Base-by-base conservation (phyloP, 2,113 vertebrate genomes). In the Marmota flaviventris region DNA sequence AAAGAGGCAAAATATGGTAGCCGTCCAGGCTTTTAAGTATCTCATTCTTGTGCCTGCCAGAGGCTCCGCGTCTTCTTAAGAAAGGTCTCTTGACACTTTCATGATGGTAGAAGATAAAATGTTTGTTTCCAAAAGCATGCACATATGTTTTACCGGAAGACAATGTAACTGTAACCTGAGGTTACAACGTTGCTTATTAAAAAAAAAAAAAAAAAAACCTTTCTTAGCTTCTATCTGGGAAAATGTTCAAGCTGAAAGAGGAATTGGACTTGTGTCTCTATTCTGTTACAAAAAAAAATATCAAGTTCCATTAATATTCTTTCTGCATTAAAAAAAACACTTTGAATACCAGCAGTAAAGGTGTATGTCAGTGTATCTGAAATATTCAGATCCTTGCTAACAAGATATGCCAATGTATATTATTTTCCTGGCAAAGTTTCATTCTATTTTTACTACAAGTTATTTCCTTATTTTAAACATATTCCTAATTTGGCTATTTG, bases 131-230 rank as follows among this genome's bases (percentile, higher is more conserved):
- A 67, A 97, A 94, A 96, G 51, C 45, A 87, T 0, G 34, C 56
- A 85, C n/a, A 1, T 72, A 11, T 17, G 37, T 85, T 79, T 98
- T 83, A 81, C 82, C 87, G 77, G 89, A 83, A 97, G 91, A 91
- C 56, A 93, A 24, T 63, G 58, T 16, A 81, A 61, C 67, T 70
- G 17, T 70, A 91, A 93, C 82, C 88, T 89, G 24, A 32, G 63
- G 42, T 96, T 94, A 95, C 39, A 39, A 39, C 85, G n/a, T 77
- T 94, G 51, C 92, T 95, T 85, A 79, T 63, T 84, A 91, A 75
- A 39, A 39, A 39, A 72, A 93, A 58, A 75, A 45, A 6, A 45
- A 45, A 45, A 45, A 6, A 94, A 87, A 73, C 25, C 65, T 86
- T 89, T 86, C 53, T 82, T 96, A 58, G 17, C 20, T 79, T 90